phyloP scores from a whole-genome alignment of 2,888 invertebrate genomes.

The Nomada ruficornis region DNA sequence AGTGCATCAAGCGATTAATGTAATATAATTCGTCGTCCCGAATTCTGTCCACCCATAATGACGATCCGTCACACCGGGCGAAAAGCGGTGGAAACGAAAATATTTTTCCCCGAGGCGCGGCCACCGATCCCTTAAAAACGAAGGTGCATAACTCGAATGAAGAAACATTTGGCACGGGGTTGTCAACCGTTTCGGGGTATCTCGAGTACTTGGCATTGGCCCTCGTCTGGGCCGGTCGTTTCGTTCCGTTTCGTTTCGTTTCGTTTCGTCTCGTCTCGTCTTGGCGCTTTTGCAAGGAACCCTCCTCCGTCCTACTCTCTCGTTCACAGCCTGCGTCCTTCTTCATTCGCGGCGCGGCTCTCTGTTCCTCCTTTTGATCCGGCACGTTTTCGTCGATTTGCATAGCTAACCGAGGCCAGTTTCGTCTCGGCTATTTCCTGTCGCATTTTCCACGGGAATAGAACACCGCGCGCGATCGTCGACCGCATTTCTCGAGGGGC shows the following conservation, averaged over 20 bases:
- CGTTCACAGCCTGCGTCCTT: neutral
- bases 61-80: no score
- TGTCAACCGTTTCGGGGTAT: slow-evolving; percentile 71
- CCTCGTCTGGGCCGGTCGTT: slow-evolving; percentile 63
- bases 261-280: slow-evolving; percentile 52
- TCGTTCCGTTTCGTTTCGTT: slow-evolving; percentile 18
- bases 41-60: no score
- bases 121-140: no score
- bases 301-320: neutral
- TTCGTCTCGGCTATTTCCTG: slow-evolving; percentile 81
- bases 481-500: slow-evolving; percentile 76
- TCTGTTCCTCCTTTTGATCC: slow-evolving; percentile 37
- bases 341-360: neutral
- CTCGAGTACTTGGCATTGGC: slow-evolving; percentile 75
- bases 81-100: no score
- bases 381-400: slow-evolving; percentile 67
- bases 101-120: no score
- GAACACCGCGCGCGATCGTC: slow-evolving; percentile 74
- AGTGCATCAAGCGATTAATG: no score
- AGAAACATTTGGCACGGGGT: slow-evolving; percentile 34
- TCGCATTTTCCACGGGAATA: slow-evolving; percentile 80
- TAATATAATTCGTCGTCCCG: no score
- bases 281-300: slow-evolving; percentile 24
- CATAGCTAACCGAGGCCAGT: slow-evolving; percentile 73
- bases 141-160: neutral